Base-by-base conservation (phyloP, 2,888 invertebrate genomes). In the Neocrepidodera transversa region DNA sequence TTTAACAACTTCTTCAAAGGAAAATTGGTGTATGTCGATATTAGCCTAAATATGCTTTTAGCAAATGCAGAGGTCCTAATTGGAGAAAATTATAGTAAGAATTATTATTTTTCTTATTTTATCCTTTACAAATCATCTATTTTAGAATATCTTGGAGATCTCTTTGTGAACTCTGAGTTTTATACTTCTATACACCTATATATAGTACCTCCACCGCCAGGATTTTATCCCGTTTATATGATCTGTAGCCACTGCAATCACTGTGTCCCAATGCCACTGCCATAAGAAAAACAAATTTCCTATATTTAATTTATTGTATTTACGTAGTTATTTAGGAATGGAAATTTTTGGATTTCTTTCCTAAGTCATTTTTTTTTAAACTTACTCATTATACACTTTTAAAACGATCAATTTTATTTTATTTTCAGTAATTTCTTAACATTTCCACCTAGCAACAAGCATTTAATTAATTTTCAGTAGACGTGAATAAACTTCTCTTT, bases 31-130 rank as follows among this genome's bases (percentile, higher is more conserved):
- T 45, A 26, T 14, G 45, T 45, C 11, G 45, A 45, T 45, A 28
- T 45, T 26, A 45, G 45, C 18, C 14, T 45, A 28, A 45, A 45
- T 11, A 26, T 45, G 45, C 45, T 45, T 26, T 28, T 45, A 45
- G 45, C 8, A 2, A 28, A 45, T 14, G 26, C 45, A 26, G 45
- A 13, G 6, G 26, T 45, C 7, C n/a, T 45, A 2, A 14, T 5
- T 45, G 45, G 45, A 6, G 45, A 45, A 11, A 11, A n/a, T 13
- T 45, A 26, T n/a, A 26, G 45, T 45, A 45, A 14, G 45, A 26
- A 45, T 26, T 13, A 23, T 5, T 16, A 5, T 7, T 11, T 23
- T 20, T 23, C 20, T 7, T 43, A 23, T 11, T 23, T 43, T 13
- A 13, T 11, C 14, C 4, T 45, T 45, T 14, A 45, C 8, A n/a